Evolutionary conservation across 2,113 vertebrate species (phyloP), one percentile per base, ranked within the genome.

Genomic region (Anoura caudifer): DNA sequence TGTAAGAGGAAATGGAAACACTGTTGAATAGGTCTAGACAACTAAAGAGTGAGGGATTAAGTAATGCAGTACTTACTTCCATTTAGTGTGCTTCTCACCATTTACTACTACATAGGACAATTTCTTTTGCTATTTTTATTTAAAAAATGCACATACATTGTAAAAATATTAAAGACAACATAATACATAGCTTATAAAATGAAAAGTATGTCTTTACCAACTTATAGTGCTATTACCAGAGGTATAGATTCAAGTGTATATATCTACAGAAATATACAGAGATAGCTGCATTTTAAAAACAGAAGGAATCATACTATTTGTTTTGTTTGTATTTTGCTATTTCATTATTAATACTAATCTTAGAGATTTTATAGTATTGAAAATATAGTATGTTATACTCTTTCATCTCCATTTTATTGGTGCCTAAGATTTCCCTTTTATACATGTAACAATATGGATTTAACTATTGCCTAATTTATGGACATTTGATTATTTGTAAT

Each of bases 261-360:
- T 1, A 43, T 54, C 7, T 65, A 50, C 14, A 59, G n/a, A 70
- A 85, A 70, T 89, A 3, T 86, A 50, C 41, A 16, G 75, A 9
- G 36, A 59, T 45, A 52, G 20, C 33, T 88, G 43, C 22, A 80
- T 83, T 92, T 95, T 87, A 79, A 70, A 91, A 97, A 82, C 7
- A 43, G 2, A 87, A 4, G 43, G 26, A 90, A 41, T 79, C 38
- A 28, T 31, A 76, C 3, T 73, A 1, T 91, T 69, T 7, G 13
- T 77, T 83, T 87, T 67, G 17, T 92, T 67, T 84, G 13, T 24
- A 69, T 84, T 47, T 85, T 54, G 3, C 20, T 80, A 75, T 94
- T 70, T 72, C 91, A 47, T 69, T 50, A 67, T 84, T 43, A 93
- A 73, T 75, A 31, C 1, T 28, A 3, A n/a, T 70, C 28, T 63